Base-by-base conservation (phyloP, 2,797 vertebrate species). In the Paratrypauchen microcephalus region DNA sequence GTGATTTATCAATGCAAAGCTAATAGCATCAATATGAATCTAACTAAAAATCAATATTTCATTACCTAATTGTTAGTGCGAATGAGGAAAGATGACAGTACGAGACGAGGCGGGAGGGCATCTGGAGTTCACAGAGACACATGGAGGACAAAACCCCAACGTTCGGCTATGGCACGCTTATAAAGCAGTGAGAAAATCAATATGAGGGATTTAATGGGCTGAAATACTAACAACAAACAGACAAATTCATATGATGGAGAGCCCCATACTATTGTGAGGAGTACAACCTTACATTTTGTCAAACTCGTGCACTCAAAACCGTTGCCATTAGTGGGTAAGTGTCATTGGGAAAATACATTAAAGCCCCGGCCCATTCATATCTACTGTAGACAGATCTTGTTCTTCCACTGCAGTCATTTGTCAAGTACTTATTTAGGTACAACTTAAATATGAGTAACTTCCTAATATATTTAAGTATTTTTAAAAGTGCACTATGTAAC, bases 41-140 rank as follows among this genome's bases (percentile, higher is more conserved):
- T 97, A 99, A 99, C 97, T 97, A 97, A 98, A 99, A 98, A 99
- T 99, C 97, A 97, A 99, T 99, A 98, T 98, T 99, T 99, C 97
- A 99, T 99, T 99, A 99, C 97, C 96, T 98, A 99, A 99, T 99
- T 99, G 97, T 99, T 98, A 96, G 96, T 93, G 94, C 96, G 95
- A 97, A 98, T 98, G 97, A 99, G 97, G 97, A 99, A 94, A 95
- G 95, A 99, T 97, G 95, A 94, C 94, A 82, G 83, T 92, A 91
- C 90, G 93, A 93, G 92, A 86, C 93, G 93, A 94, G 92, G 88
- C 94, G 94, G 90, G 96, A 96, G 95, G 96, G 97, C 96, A 97
- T 96, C 94, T 96, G 95, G 96, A 98, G 88, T 98, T 98, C 97
- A 98, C 94, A 90, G 94, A 97, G 96, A 95, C 87, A 89, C 86